A percentile compares a stretch with the other conserved stretches of the same genome.
These are phyloP conservation scores for Esox masquinongy DNA, from an alignment of 2,797 vertebrate species.

Conservation along the genomic window DNA sequence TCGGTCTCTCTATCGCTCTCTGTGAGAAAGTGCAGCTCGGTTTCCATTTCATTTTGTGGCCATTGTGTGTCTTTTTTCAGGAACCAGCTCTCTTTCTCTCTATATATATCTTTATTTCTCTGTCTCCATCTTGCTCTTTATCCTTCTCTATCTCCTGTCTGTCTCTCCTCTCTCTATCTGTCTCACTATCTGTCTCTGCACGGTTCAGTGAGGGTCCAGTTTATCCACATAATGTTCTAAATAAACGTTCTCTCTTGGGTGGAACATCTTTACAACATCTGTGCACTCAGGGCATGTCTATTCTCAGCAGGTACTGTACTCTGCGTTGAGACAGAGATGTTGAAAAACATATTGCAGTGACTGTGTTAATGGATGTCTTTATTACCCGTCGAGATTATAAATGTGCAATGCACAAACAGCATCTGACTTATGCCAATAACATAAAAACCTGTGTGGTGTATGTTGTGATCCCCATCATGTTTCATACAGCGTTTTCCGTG, in stretches of 20 bases:
- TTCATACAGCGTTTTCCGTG: slow-evolving; percentile 51
- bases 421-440: not conserved
- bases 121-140: not conserved
- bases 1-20: not conserved
- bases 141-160: not conserved
- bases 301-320: not conserved
- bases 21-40: no score
- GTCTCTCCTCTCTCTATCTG: not conserved
- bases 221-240: not conserved
- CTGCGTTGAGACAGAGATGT: not conserved
- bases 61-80: no score
- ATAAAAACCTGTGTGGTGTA: not conserved
- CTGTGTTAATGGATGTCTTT: not conserved
- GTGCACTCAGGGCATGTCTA: not conserved
- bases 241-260: not conserved
- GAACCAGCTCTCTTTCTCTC: not conserved
- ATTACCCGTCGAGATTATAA: not conserved
- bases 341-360: not conserved
- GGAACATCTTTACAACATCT: not conserved
- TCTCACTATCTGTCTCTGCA: not conserved
- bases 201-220: not conserved
- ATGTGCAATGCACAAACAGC: not conserved
- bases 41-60: not conserved
- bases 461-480: not conserved
- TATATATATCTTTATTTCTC: not conserved